These are phyloP conservation scores for Blera fallax DNA, from an alignment of 2,888 invertebrate species.

Conservation along the genomic window DNA sequence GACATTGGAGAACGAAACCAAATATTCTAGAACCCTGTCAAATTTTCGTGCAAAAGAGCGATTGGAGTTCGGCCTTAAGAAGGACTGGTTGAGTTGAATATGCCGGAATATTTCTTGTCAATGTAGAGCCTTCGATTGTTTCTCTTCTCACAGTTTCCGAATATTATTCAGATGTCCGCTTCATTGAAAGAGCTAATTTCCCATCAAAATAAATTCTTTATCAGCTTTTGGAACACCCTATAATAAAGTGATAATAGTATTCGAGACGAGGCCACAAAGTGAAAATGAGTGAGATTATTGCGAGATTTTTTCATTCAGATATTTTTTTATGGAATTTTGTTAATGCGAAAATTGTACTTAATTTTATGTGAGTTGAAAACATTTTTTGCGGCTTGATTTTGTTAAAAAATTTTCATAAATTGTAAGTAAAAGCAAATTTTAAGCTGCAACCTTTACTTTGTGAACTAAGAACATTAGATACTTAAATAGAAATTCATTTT, in stretches of 20 bases:
- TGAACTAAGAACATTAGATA: conserved; percentile 2
- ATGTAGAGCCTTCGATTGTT: no score
- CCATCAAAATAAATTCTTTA: conserved; percentile 4
- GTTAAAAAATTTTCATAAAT: neutral
- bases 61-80: no score
- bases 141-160: no score
- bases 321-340: neutral
- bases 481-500: conserved; percentile 8
- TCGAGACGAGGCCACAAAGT: conserved; percentile 5
- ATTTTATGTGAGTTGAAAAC: neutral
- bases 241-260: neutral
- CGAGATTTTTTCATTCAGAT: neutral
- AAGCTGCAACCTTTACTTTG: conserved; percentile 19
- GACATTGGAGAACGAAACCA: no score
- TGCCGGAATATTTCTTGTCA: no score
- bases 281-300: conserved; percentile 7
- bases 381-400: conserved; percentile 6
- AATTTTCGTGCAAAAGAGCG: no score
- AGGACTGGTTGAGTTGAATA: no score
- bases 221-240: conserved; percentile 6
- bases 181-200: no score
- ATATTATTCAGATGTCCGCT: no score
- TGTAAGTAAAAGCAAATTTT: conserved; percentile 27
- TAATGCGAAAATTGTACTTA: neutral
- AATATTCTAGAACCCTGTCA: no score